Percentiles rank a stretch among this genome's conserved stretches.
phyloP scores from a whole-genome alignment of 2,113 vertebrate species.

The Parotia lawesii region DNA sequence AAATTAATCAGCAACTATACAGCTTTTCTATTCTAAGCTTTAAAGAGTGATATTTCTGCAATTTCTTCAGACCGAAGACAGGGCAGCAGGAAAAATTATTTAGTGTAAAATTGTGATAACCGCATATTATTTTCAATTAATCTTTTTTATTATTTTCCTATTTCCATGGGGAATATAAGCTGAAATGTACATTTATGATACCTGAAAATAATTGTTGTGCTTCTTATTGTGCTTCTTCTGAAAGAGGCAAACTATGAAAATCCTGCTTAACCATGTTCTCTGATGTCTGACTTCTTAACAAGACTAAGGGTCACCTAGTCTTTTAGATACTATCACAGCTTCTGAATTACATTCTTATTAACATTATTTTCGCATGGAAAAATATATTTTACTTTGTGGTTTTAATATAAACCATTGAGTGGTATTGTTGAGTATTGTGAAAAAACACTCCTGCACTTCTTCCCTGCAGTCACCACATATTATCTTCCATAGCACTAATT shows the following conservation, averaged over 20 bases:
- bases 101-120: neutral
- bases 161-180: conserved; percentile 13
- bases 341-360: neutral
- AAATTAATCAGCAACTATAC: neutral
- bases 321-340: neutral
- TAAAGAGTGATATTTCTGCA: neutral
- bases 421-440: neutral
- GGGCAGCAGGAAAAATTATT: neutral
- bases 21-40: neutral
- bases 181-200: neutral
- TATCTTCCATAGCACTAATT: neutral
- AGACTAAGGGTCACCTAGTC: neutral
- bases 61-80: neutral
- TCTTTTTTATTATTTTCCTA: neutral
- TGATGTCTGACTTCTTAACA: neutral
- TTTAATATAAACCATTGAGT: neutral
- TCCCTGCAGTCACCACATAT: neutral
- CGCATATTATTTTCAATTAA: conserved; percentile 22
- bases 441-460: neutral
- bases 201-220: neutral
- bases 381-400: neutral
- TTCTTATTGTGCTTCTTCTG: neutral
- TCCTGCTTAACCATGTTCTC: neutral
- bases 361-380: neutral
- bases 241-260: neutral